A percentile compares a stretch with the other conserved stretches of the same genome.
These are phyloP conservation scores for Elaeidobius kamerunicus DNA, from an alignment of 2,888 invertebrate genomes.

Conservation along the genomic window DNA sequence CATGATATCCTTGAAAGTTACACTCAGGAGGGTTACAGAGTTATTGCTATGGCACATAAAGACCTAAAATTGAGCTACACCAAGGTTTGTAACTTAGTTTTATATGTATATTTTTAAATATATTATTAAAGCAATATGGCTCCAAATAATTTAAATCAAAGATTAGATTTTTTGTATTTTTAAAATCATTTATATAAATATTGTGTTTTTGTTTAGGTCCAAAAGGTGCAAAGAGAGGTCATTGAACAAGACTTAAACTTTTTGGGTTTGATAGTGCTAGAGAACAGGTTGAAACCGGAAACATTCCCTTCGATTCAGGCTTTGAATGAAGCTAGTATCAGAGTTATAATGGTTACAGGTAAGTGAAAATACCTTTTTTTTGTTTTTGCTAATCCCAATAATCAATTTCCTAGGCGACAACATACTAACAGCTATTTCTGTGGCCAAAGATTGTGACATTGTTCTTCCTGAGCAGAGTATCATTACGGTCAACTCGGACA, in stretches of 20 bases:
- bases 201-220: no score
- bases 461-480: constrained; percentile 58
- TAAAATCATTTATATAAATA: no score
- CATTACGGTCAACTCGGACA: constrained; percentile 47
- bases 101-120: no score
- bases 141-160: no score
- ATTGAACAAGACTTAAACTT: constrained; percentile 80
- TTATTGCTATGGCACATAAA: constrained; percentile 84
- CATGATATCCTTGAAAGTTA: constrained; percentile 75
- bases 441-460: constrained; percentile 88
- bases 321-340: constrained; percentile 80
- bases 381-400: constrained; percentile 18
- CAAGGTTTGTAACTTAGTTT: constrained; percentile 17
- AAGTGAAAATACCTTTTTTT: constrained; percentile 19
- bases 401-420: constrained; percentile 63
- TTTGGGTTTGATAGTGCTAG: constrained; percentile 88
- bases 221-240: constrained; percentile 70
- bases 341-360: constrained; percentile 97
- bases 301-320: constrained; percentile 78
- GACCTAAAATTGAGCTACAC: constrained; percentile 66
- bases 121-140: no score
- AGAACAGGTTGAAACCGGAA: constrained; percentile 89
- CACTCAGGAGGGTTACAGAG: constrained; percentile 90
- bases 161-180: no score
- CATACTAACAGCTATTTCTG: constrained; percentile 88